Evolutionary conservation across 2,797 vertebrate genomes (phyloP), one percentile per base, ranked within the genome.

Genomic region (Lerista edwardsae): DNA sequence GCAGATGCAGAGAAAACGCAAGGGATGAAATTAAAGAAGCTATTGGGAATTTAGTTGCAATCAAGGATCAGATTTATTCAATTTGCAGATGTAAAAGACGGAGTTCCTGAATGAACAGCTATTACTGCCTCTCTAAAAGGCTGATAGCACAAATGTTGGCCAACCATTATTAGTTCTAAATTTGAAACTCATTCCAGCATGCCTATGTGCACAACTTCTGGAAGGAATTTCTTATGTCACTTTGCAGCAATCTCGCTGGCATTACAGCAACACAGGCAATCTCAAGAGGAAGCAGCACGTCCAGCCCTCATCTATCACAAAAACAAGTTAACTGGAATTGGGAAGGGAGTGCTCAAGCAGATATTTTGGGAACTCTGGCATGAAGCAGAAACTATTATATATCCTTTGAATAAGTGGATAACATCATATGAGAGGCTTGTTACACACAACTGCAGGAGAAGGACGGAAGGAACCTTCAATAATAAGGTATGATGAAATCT

Each of bases 221-320:
- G n/a, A 36, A 3, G 82, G 67, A 61, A 75, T 3, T 14, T 83
- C 88, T 92, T 88, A 92, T 88, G 87, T 93, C 90, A 91, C 85
- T 89, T 79, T 85, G 88, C 84, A 94, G 41, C 82, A 90, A 92
- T 91, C 87, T 64, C 64, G 85, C 75, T 31, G 61, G 82, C 80
- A 47, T 87, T 87, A 77, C 36, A 91, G 87, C 83, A 78, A 57
- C 76, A 47, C 86, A 64, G 77, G 83, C 39, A 86, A 82, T 83
- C 80, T 87, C 84, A 86, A 88, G 55, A 84, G 65, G 39, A 79
- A 90, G 47, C 62, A 64, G 39, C 64, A 34, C 80, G 34, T 64
- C 57, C 78, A 68, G 83, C 57, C 74, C n/a, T 1, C 1, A 39
- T 61, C 14, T 23, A 75, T 67, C 2, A 83, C 34, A 57, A 69